These are phyloP conservation scores for Stichopus horrens DNA, from an alignment of 53 echinoderm and acorn worm genomes.

Conservation along the genomic window DNA sequence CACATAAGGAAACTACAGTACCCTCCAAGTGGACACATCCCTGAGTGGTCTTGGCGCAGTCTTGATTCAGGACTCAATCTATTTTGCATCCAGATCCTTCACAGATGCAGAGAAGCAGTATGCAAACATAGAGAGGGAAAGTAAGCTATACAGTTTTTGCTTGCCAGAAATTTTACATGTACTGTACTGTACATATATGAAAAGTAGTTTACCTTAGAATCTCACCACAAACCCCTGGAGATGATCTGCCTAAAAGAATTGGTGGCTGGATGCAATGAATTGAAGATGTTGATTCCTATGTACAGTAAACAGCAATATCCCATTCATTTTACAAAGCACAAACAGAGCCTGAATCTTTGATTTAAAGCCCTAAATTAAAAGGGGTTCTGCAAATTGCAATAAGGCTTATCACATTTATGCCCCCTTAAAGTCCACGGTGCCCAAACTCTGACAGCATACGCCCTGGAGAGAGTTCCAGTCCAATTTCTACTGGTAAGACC, in stretches of 20 bases:
- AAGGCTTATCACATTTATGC: too few species aligned
- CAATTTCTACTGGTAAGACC: too few species aligned
- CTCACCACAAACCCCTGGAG: conserved; percentile 74
- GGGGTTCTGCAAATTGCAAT: too few species aligned
- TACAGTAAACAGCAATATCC: too few species aligned
- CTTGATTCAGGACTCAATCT: conserved; percentile 57
- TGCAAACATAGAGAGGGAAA: conserved; percentile 62
- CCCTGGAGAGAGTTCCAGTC: too few species aligned
- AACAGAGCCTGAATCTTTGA: too few species aligned
- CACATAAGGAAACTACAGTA: conserved; percentile 45
- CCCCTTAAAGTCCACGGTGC: too few species aligned
- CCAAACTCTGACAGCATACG: too few species aligned
- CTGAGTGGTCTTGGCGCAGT: conserved; percentile 57
- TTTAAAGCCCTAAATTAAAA: too few species aligned
- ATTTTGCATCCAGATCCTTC: conserved; percentile 51
- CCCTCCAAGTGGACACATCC: conserved; percentile 64
- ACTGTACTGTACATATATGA: conserved; percentile 69
- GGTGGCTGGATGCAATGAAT: conserved; percentile 6
- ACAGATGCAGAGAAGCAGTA: conserved; percentile 63
- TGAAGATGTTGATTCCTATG: too few species aligned
- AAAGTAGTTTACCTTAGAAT: conserved; percentile 53
- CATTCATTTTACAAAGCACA: too few species aligned
- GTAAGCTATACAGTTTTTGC: conserved; percentile 55
- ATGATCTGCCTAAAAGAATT: conserved; percentile 71
- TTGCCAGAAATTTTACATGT: conserved; percentile 58